Evolutionary conservation across 2,113 vertebrate species (phyloP).

Genomic region (Myiozetetes cayanensis): DNA sequence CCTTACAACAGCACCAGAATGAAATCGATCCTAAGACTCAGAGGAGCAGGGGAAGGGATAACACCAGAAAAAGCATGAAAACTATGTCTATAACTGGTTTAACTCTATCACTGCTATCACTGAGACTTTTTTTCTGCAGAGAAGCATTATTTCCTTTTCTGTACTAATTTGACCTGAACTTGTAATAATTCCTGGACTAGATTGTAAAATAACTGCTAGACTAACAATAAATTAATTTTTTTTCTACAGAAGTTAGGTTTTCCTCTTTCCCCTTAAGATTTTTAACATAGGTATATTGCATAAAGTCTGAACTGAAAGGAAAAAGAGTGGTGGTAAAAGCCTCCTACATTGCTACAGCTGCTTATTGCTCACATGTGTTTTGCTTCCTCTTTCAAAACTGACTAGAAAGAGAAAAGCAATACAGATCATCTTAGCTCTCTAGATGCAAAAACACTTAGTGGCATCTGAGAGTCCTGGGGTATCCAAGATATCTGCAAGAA

Average conservation of each 20-base stretch:
- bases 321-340: background rate
- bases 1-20: background rate
- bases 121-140: background rate
- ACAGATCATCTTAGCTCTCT: background rate
- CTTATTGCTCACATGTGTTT: background rate
- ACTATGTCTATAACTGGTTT: background rate
- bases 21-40: background rate
- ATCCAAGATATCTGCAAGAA: background rate
- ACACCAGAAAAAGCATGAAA: background rate
- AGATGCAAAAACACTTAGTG: background rate
- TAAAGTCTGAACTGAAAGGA: background rate
- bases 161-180: background rate
- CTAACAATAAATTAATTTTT: background rate
- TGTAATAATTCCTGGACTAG: background rate
- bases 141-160: background rate
- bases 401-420: background rate
- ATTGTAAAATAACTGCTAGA: background rate
- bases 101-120: background rate
- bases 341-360: background rate
- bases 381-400: background rate
- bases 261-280: background rate
- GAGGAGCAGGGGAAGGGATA: background rate
- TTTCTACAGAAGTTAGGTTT: background rate
- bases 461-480: background rate
- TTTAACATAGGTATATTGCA: background rate